A percentile compares a stretch with the other conserved stretches of the same genome.
phyloP scores from a whole-genome alignment of 2,113 vertebrate species.

The Numenius arquata region DNA sequence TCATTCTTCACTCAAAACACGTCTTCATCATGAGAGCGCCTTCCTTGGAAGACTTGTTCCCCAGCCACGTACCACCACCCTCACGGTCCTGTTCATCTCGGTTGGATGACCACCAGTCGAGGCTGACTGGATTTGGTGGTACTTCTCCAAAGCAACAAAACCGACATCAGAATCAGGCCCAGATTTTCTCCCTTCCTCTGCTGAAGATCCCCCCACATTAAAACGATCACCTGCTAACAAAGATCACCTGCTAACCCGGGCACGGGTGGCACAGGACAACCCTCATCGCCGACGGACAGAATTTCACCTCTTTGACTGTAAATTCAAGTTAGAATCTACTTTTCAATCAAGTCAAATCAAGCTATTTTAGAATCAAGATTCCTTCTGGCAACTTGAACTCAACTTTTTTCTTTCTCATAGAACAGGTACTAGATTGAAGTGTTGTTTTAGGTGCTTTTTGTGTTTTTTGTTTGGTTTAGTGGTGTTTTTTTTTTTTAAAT shows the following conservation, averaged over 20 bases:
- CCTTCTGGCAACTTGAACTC: not conserved
- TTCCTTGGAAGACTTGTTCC: not conserved
- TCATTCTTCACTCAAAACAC: not conserved
- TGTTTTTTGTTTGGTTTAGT: not conserved
- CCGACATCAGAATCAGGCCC: not conserved
- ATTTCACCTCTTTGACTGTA: not conserved
- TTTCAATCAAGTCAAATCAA: not conserved
- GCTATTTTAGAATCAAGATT: not conserved
- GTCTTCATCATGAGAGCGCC: not conserved
- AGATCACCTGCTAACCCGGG: too few species aligned
- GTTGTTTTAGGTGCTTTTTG: not conserved
- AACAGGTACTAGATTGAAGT: not conserved
- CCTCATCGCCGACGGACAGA: not conserved
- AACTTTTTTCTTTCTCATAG: not conserved
- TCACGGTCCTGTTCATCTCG: fast-evolving
- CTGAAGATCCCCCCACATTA: not conserved
- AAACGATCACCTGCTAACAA: too few species aligned
- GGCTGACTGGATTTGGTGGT: not conserved
- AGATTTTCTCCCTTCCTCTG: not conserved
- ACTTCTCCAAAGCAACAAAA: not conserved
- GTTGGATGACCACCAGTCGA: fast-evolving
- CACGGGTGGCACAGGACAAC: not conserved
- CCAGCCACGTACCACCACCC: not conserved
- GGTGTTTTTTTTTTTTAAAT: not conserved
- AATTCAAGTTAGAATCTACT: not conserved